phyloP scores from a whole-genome alignment of 2,113 vertebrate species.

The Neodon shergylaensis region DNA sequence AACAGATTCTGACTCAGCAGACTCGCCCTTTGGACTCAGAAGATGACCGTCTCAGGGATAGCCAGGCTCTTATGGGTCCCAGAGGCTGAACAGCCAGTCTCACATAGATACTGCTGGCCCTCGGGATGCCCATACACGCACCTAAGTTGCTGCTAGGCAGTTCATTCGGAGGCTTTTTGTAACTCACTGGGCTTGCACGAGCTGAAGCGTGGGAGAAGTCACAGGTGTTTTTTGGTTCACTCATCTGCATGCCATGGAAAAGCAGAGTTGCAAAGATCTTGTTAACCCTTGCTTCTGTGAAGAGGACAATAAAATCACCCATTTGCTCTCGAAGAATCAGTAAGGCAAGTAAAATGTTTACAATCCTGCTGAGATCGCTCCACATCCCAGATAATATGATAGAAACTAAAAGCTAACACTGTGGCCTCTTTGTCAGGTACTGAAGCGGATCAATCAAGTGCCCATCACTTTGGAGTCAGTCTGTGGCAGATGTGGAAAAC shows the following conservation, averaged over 20 bases:
- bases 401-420: slow-evolving; percentile 20
- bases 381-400: not conserved
- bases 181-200: not conserved
- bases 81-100: not conserved
- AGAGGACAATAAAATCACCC: not conserved
- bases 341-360: slow-evolving; percentile 46
- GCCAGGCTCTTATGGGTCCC: not conserved
- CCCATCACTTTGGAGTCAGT: not conserved
- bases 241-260: not conserved
- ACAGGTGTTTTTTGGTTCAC: not conserved
- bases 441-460: not conserved
- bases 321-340: slow-evolving; percentile 35
- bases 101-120: rapidly evolving
- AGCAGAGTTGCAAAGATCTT: not conserved
- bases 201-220: not conserved
- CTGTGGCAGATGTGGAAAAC: not conserved
- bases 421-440: not conserved
- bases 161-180: not conserved
- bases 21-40: not conserved
- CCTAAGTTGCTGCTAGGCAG: rapidly evolving
- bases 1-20: not conserved
- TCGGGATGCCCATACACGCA: not conserved
- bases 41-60: not conserved
- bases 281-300: not conserved
- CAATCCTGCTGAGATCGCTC: not conserved